Evolutionary conservation across 2,797 vertebrate genomes (phyloP).

Genomic region (Lepilemur ruficaudatus): DNA sequence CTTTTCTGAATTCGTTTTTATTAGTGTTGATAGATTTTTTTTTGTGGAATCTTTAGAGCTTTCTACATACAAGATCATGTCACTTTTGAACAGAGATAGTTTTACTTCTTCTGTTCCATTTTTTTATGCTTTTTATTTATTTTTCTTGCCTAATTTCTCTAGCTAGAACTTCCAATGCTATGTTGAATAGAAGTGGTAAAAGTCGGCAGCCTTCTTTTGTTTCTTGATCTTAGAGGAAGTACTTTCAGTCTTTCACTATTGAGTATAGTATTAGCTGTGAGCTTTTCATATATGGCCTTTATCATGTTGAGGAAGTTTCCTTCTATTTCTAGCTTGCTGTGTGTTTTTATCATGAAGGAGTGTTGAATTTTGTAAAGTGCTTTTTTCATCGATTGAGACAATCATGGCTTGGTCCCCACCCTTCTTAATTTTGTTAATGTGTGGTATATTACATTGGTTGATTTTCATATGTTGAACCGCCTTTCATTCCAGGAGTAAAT

Average conservation of each 20-base stretch:
- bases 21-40: neutral
- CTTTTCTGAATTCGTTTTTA: neutral
- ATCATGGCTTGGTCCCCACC: neutral
- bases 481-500: neutral
- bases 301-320: neutral
- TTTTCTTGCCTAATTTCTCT: neutral
- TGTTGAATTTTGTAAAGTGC: neutral
- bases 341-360: neutral
- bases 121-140: neutral
- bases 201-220: neutral
- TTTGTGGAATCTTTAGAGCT: neutral
- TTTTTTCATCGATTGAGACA: neutral
- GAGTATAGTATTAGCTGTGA: neutral
- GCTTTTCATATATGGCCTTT: neutral
- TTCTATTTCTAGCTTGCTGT: neutral
- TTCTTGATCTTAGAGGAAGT: neutral
- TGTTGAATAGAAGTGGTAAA: neutral
- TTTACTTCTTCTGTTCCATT: neutral
- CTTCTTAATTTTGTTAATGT: neutral
- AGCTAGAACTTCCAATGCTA: neutral
- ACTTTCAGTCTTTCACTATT: neutral
- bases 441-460: neutral
- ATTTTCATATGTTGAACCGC: neutral
- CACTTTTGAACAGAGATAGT: neutral
- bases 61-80: neutral